Conservation (phyloP, 2,113 vertebrate species). For the Lethenteron camtschaticum region DNA sequence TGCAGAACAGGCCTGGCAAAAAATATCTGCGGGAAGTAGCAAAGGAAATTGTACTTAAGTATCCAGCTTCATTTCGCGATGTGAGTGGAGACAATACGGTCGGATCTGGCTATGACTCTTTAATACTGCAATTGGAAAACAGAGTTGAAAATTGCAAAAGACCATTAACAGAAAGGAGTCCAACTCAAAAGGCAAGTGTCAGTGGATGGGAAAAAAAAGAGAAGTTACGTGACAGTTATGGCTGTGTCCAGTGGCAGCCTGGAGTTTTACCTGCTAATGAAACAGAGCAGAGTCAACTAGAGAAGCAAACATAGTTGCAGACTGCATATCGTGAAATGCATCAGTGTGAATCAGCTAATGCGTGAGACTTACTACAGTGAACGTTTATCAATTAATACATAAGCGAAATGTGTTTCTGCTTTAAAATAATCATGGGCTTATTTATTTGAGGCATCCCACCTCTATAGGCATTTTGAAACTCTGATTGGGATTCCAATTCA, state of each 20-base stretch:
- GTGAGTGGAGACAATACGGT: constrained; percentile 7
- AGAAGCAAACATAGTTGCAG: no score
- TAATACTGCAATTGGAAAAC: constrained; percentile 10
- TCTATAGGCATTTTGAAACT: constrained; percentile 9
- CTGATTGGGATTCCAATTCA: constrained; percentile 7
- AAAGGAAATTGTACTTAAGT: constrained; percentile 7
- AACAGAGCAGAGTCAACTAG: background rate
- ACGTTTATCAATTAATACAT: no score
- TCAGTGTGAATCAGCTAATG: constrained; percentile 6
- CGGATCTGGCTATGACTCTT: constrained; percentile 7
- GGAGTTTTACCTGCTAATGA: constrained; percentile 1
- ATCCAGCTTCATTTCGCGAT: constrained; percentile 8
- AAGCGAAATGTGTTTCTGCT: background rate
- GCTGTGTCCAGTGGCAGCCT: constrained; percentile 8
- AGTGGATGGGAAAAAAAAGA: constrained; percentile 1
- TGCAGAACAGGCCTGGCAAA: constrained; percentile 3
- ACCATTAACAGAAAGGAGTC: background rate
- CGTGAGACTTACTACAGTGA: no score
- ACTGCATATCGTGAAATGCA: constrained; percentile 3
- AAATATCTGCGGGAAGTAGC: constrained; percentile 8
- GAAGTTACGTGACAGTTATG: background rate
- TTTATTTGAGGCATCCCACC: constrained; percentile 11
- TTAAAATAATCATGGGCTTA: constrained; percentile 8
- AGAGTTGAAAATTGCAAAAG: constrained; percentile 7
- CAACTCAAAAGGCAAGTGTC: no score